Percentiles rank a stretch among this genome's conserved stretches.
These are phyloP conservation scores for Strigops habroptila DNA, from an alignment of 2,113 vertebrate species.

Conservation along the genomic window DNA sequence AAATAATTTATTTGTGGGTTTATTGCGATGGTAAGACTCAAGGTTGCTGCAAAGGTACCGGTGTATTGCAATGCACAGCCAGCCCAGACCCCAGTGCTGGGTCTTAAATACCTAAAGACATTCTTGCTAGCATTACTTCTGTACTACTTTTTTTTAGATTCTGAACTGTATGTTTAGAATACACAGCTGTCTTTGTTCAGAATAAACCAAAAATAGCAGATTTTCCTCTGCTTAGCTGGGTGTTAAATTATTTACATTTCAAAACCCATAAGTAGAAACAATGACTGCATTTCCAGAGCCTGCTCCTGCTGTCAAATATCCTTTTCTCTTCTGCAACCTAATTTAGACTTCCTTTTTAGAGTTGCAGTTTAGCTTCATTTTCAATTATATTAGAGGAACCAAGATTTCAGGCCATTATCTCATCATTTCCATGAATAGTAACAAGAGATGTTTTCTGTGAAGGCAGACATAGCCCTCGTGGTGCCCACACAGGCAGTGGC, in stretches of 20 bases:
- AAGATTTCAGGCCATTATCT: constrained; percentile 43
- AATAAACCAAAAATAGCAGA: constrained; percentile 65
- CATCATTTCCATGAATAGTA: constrained; percentile 20
- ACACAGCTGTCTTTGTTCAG: constrained; percentile 69
- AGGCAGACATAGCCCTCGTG: neutral
- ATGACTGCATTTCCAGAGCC: constrained; percentile 57
- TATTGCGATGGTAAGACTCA: accelerated
- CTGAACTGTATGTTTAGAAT: constrained; percentile 54
- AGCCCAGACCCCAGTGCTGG: neutral
- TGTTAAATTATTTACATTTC: constrained; percentile 77
- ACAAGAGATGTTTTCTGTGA: neutral
- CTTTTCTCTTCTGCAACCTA: constrained; percentile 61
- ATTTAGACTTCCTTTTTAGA: constrained; percentile 60
- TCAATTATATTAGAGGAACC: constrained; percentile 30
- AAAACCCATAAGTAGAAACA: constrained; percentile 64
- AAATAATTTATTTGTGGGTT: neutral
- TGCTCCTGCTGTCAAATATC: constrained; percentile 59
- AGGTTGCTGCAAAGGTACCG: neutral
- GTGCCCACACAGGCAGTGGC: neutral
- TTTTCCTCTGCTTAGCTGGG: constrained; percentile 49
- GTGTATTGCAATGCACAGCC: neutral
- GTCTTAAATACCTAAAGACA: constrained; percentile 24
- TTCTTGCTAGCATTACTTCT: neutral
- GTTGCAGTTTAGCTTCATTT: constrained; percentile 30
- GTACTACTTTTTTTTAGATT: neutral